Base-by-base conservation (phyloP, 1,140 invertebrate genomes). In the Drosophila punjabiensis region DNA sequence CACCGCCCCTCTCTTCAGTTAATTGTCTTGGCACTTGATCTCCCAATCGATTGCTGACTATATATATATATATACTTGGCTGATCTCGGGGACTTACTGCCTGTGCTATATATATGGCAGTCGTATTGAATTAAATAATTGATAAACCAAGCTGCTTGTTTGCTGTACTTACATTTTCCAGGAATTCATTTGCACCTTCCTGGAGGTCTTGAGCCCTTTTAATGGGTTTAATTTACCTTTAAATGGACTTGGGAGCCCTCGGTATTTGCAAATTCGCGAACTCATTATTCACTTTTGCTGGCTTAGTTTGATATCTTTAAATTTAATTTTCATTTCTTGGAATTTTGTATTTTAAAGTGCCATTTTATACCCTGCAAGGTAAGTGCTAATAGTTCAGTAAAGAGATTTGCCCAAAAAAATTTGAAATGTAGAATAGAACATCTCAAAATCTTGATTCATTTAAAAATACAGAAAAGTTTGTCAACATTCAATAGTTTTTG, bases 1-100 rank as follows among this genome's bases (percentile, higher is more conserved):
- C 6, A n/a, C 20, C 41, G 32, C 41, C 39, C 13, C 18, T 28
- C 24, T 48, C 69, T 60, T 59, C 28, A 18, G 33, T 73, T 71
- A 71, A 73, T 73, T 59, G 52, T 30, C 13, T 20, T 56, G 50
- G 39, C 65, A 47, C 52, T 71, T 71, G 65, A 59, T 73, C 67
- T 58, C 67, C n/a, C 13, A 61, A 73, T 61, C 53, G 20, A 69
- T 45, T 16, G 28, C 4, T 16, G 11, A 8, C 28, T 43, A 33
- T 53, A 53, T 24, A 43, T 16, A 20, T 32, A 58, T 32, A 13
- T 50, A 30, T 33, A 18, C 47, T 64, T 1, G 18, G 5, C 37
- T 62, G 56, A 62, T 65, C 35, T 11, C 5, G 41, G 41, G 30
- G 35, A 39, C 20, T 58, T 11, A 37, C 6, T 14, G 16, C 13